phyloP scores from a whole-genome alignment of 2,797 vertebrate species.

The Agapornis canus region DNA sequence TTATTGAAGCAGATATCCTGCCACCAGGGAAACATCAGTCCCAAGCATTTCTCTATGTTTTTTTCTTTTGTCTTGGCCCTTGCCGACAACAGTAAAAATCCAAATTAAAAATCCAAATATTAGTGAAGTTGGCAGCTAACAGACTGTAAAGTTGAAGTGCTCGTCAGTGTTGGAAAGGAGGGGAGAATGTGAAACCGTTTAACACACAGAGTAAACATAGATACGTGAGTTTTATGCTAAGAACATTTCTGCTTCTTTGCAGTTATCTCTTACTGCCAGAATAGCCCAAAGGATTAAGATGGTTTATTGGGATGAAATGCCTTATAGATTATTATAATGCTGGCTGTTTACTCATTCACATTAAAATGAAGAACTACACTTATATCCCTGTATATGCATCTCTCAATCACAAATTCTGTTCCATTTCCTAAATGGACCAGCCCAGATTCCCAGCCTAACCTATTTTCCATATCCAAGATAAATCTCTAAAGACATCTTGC shows the following conservation, averaged over 20 bases:
- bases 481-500: neutral
- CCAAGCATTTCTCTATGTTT: neutral
- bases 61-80: conserved; percentile 31
- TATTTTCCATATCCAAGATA: conserved; percentile 5
- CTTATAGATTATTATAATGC: conserved; percentile 74
- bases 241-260: conserved; percentile 73
- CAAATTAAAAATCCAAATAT: neutral
- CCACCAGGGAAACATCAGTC: neutral
- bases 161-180: neutral
- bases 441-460: neutral
- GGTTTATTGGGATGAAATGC: conserved; percentile 81
- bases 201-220: conserved; percentile 55
- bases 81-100: conserved; percentile 21
- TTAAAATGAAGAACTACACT: conserved; percentile 65
- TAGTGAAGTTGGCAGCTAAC: neutral
- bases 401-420: conserved; percentile 11
- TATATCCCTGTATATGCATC: conserved; percentile 11
- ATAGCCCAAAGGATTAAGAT: conserved; percentile 80
- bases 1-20: neutral
- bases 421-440: conserved; percentile 11
- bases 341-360: conserved; percentile 70
- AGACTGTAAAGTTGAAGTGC: neutral
- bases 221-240: conserved; percentile 75
- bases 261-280: conserved; percentile 80
- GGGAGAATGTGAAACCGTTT: conserved; percentile 3